Evolutionary conservation across 2,797 vertebrate species (phyloP).

Genomic region (Myoxocephalus aenaeus): DNA sequence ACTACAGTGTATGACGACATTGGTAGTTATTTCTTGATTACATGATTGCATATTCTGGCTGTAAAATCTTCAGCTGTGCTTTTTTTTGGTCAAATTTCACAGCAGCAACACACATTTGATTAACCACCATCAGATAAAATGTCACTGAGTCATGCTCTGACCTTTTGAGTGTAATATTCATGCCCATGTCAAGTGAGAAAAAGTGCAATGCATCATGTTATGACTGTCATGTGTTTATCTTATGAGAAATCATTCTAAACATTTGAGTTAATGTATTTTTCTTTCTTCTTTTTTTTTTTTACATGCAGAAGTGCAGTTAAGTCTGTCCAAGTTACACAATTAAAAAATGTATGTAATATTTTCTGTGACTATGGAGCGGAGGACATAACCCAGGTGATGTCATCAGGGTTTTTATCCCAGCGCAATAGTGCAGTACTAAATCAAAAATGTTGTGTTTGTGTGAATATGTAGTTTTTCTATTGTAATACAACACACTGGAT

Average conservation of each 20-base stretch:
- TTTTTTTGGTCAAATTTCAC: constrained; percentile 14
- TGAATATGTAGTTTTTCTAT: neutral
- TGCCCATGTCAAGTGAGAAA: neutral
- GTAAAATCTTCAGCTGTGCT: constrained; percentile 20
- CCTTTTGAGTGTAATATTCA: neutral
- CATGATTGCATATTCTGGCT: neutral
- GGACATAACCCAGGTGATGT: neutral
- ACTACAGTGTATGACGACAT: neutral
- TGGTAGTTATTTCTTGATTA: neutral
- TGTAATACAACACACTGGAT: neutral
- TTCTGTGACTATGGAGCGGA: neutral
- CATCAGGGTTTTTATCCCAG: neutral
- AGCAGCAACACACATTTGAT: constrained; percentile 18
- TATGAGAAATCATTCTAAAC: constrained; percentile 12
- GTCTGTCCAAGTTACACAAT: neutral
- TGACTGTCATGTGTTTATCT: neutral
- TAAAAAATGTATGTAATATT: neutral
- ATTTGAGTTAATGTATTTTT: neutral
- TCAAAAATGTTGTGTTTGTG: neutral
- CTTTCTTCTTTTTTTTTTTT: neutral
- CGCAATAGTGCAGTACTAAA: neutral
- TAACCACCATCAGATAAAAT: constrained; percentile 17
- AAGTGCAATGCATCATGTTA: neutral
- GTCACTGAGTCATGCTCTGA: constrained; percentile 29
- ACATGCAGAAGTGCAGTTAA: neutral